Conservation (phyloP, 2,113 vertebrate genomes). For the Semicossyphus pulcher region DNA sequence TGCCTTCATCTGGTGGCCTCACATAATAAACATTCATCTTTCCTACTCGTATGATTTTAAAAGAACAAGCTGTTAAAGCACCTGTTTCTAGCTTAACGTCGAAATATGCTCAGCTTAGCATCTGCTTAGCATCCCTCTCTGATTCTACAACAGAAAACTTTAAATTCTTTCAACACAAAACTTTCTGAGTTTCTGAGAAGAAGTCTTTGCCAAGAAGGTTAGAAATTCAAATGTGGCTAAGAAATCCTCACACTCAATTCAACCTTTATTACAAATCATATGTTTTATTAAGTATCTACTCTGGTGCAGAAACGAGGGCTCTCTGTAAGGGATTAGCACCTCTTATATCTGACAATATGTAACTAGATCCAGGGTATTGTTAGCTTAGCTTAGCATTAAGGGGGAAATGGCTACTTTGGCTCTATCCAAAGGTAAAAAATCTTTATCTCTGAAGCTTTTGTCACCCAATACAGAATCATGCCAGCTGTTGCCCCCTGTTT, state of each 20-base stretch:
- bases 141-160: background rate
- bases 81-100: slow-evolving; percentile 20
- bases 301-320: background rate
- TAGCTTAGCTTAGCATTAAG: background rate
- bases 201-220: background rate
- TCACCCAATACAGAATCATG: background rate
- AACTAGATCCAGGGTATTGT: background rate
- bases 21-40: slow-evolving; percentile 18
- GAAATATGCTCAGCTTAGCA: slow-evolving; percentile 31
- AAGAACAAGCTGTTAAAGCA: slow-evolving; percentile 27
- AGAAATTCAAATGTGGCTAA: background rate
- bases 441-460: background rate
- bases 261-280: too few species aligned
- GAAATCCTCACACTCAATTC: too few species aligned
- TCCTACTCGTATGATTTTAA: slow-evolving; percentile 20
- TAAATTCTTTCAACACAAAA: background rate
- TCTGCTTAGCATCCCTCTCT: background rate
- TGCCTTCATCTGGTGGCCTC: background rate
- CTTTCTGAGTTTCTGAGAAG: background rate
- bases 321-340: background rate
- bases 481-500: background rate
- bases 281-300: too few species aligned
- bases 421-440: background rate
- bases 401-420: background rate
- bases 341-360: background rate